These are phyloP conservation scores for Pachypsylla venusta DNA, from an alignment of 1,140 invertebrate species.

Conservation along the genomic window DNA sequence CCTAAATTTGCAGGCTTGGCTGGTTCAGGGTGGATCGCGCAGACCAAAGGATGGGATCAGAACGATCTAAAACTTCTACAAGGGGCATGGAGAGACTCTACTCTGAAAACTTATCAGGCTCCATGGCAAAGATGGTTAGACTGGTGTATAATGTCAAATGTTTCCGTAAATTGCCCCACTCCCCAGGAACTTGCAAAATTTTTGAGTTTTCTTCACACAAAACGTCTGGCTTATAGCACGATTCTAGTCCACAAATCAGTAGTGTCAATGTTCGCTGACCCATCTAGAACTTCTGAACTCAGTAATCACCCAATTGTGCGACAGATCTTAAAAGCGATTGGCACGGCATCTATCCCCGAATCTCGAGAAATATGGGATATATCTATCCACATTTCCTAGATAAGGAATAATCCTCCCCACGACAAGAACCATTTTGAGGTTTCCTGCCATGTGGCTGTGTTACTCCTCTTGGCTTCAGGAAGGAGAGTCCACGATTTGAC, in stretches of 20 bases:
- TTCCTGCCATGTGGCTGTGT: conserved; percentile 21
- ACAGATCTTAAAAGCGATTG: conserved; percentile 18
- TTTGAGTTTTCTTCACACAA: conserved; percentile 20
- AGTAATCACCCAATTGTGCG: conserved; percentile 15
- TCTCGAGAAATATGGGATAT: conserved; percentile 20
- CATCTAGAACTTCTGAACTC: not conserved
- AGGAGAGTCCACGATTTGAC: conserved; percentile 26
- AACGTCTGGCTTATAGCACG: conserved; percentile 22
- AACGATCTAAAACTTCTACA: conserved; percentile 21
- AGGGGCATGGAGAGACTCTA: conserved; percentile 24
- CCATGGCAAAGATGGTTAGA: conserved; percentile 22
- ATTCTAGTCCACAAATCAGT: conserved; percentile 28
- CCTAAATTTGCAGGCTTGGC: conserved; percentile 2
- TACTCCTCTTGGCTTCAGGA: conserved; percentile 25
- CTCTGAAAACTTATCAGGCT: conserved; percentile 22
- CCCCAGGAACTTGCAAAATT: conserved; percentile 23
- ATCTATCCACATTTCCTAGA: conserved; percentile 14
- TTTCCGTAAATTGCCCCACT: conserved; percentile 18
- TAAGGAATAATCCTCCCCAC: not conserved
- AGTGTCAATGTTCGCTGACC: conserved; percentile 24
- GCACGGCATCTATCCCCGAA: not conserved
- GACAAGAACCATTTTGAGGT: conserved; percentile 20
- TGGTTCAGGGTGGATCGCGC: conserved; percentile 19
- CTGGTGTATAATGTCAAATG: conserved; percentile 21
- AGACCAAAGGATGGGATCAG: too few relatives aligned